A percentile compares a stretch with the other conserved stretches of the same genome.
Evolutionary conservation across 2,888 invertebrate genomes (phyloP).

Genomic region (Sminthurinus aureus): DNA sequence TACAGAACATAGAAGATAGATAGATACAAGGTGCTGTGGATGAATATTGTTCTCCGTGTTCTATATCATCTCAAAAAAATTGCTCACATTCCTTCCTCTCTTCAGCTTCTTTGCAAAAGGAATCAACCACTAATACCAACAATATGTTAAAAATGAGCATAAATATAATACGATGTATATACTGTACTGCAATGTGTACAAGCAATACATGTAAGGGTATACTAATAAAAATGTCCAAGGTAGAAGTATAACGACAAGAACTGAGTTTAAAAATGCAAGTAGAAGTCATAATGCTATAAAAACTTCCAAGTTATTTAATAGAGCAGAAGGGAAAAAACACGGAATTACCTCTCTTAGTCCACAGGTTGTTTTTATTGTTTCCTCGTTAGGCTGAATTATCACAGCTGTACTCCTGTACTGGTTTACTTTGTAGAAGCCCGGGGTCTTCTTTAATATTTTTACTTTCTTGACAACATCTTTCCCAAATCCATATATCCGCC

Average conservation of each 20-base stretch:
- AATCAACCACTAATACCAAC: background rate
- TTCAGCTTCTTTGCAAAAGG: background rate
- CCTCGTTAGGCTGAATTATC: conserved; percentile 15
- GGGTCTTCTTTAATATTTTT: conserved; percentile 32
- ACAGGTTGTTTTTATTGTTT: conserved; percentile 29
- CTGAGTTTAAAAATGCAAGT: background rate
- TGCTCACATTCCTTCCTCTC: conserved; percentile 19
- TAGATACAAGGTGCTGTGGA: too few species aligned
- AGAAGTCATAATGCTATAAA: background rate
- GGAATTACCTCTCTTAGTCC: conserved; percentile 32
- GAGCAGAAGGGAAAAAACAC: conserved; percentile 4
- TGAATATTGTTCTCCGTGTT: conserved; percentile 14
- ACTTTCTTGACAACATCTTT: conserved; percentile 33
- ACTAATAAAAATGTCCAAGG: background rate
- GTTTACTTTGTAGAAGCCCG: conserved; percentile 32
- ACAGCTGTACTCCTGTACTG: conserved; percentile 32
- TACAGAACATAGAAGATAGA: background rate
- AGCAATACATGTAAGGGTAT: background rate
- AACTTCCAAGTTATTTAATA: background rate
- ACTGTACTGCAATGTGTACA: background rate
- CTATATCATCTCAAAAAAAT: conserved; percentile 22
- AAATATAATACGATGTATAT: too few species aligned
- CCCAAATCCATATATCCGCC: conserved; percentile 33
- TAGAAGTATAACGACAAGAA: background rate
- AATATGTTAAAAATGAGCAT: background rate